Evolutionary conservation across 2,888 invertebrate species (phyloP), one percentile per base, ranked within the genome.

Genomic region (Galerucella nymphaeae): DNA sequence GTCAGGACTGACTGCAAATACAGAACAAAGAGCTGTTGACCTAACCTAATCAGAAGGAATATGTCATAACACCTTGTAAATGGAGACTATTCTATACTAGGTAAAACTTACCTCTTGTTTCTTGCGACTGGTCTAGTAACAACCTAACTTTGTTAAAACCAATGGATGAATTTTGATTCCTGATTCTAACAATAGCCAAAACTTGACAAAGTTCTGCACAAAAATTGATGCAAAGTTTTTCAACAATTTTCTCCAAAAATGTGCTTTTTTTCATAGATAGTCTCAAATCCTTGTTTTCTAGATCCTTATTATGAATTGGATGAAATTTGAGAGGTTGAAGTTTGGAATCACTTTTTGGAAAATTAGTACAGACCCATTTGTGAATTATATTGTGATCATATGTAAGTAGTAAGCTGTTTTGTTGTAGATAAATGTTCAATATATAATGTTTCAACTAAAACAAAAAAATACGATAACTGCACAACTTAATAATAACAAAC

Each of bases 141-240:
- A 91, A 85, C 79, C 90, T 89, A 1, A 89, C 87, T 75, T 90
- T 90, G 73, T 89, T 89, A 20, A 91, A 89, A 69, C 90, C 90
- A 76, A 91, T 88, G 2, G 90, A 90, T 6, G 90, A 88, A 73
- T 88, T 86, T n/a, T 76, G 76, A 58, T 87, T 87, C 30, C 86
- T 86, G 58, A 90, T 78, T 79, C 88, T 88, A 76, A 89, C 76
- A 13, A 84, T 67, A n/a, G 90, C 86, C 2, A 90, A 89, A n/a
- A 92, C 90, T 75, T 90, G 89, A 82, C 90, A 90, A 71, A 93
- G 85, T 83, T 93, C 93, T 0, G 91, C 91, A 83, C 91, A 92
- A 38, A 91, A 91, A 82, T 92, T 92, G 63, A 93, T 89, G 64
- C 90, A 89, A 77, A 90, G 88, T 45, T 88, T 87, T 61, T 89